A percentile compares a stretch with the other conserved stretches of the same genome.
These are phyloP conservation scores for Diabrotica virgifera DNA, from an alignment of 1,140 invertebrate species.

Conservation along the genomic window DNA sequence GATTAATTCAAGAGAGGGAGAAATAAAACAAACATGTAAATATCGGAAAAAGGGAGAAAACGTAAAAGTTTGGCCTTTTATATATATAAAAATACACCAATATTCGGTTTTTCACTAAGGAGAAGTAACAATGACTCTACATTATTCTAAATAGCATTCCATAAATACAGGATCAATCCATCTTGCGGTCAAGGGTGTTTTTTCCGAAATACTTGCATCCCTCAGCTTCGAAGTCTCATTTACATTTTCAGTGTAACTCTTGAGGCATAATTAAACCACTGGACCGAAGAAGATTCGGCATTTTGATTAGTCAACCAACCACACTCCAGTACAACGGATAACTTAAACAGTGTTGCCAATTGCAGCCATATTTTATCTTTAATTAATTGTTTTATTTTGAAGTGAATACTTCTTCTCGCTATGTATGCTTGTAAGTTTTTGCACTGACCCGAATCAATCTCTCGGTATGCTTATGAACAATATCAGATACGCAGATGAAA, in stretches of 20 bases:
- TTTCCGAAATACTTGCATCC: constrained; percentile 23
- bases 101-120: constrained; percentile 25
- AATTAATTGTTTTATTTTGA: no score
- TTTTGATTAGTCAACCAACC: constrained; percentile 25
- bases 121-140: constrained; percentile 34
- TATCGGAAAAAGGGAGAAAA: neutral
- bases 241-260: constrained; percentile 33
- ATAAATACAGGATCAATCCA: constrained; percentile 35
- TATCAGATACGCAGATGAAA: no score
- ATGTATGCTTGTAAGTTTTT: no score
- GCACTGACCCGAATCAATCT: no score
- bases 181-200: constrained; percentile 32
- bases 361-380: no score
- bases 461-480: no score
- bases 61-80: neutral
- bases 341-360: constrained; percentile 16
- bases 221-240: constrained; percentile 25
- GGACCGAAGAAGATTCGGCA: constrained; percentile 31
- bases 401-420: no score
- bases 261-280: constrained; percentile 32
- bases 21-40: constrained; percentile 11
- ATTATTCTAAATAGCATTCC: constrained; percentile 26
- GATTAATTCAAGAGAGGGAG: constrained; percentile 1
- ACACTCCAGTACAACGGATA: constrained; percentile 21
- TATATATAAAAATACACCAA: constrained; percentile 12